Conservation (phyloP, 2,113 vertebrate species). For the Tupaia tana region DNA sequence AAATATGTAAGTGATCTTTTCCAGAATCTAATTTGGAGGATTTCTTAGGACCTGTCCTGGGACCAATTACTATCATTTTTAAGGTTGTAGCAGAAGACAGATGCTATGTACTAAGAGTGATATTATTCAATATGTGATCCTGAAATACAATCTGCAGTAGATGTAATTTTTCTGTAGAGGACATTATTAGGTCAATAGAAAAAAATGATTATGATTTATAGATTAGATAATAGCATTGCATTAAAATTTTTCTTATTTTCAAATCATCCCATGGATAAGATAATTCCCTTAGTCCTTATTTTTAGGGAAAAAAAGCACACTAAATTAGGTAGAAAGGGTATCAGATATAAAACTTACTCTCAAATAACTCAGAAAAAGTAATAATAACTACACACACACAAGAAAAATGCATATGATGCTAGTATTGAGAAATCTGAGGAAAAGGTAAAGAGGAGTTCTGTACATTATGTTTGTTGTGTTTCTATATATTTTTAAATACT, state of each 20-base stretch:
- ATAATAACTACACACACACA: neutral
- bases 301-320: conserved; percentile 22
- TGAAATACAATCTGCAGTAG: neutral
- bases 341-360: neutral
- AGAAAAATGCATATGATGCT: neutral
- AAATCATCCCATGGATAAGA: neutral
- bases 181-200: neutral
- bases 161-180: neutral
- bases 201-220: neutral
- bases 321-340: neutral
- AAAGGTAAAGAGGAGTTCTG: neutral
- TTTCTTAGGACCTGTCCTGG: neutral
- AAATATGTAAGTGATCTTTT: neutral
- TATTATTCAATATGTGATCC: neutral
- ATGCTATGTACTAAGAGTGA: neutral
- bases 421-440: neutral
- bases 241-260: conserved; percentile 40
- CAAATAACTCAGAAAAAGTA: conserved; percentile 22
- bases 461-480: conserved; percentile 15
- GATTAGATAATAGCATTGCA: neutral
- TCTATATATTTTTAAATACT: conserved; percentile 18
- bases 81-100: neutral
- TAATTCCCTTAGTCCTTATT: neutral
- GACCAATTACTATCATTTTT: conserved; percentile 1
- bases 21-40: neutral